Evolutionary conservation across 2,113 vertebrate species (phyloP).

Genomic region (Nettapus auritus): DNA sequence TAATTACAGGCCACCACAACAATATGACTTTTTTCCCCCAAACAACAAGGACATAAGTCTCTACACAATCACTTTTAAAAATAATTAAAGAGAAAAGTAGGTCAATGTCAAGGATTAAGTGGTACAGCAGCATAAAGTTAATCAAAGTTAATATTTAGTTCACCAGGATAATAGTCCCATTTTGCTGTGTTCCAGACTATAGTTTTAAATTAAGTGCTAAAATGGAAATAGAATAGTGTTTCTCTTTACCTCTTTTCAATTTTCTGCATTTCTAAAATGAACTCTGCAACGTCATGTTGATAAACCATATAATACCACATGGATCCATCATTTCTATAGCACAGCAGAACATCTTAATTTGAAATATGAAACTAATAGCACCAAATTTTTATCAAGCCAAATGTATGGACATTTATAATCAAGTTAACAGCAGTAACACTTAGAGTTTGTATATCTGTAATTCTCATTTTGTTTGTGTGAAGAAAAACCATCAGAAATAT

Average conservation of each 20-base stretch:
- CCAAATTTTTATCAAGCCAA: neutral
- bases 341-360: neutral
- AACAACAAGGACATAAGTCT: conserved; percentile 59
- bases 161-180: neutral
- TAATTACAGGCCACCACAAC: conserved; percentile 23
- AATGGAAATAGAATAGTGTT: neutral
- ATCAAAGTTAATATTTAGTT: conserved; percentile 53
- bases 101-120: conserved; percentile 68
- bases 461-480: neutral
- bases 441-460: neutral
- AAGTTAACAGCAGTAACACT: neutral
- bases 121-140: neutral
- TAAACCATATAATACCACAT: neutral
- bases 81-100: conserved; percentile 72
- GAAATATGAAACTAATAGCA: neutral
- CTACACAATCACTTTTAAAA: conserved; percentile 66
- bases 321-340: neutral
- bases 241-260: neutral
- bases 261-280: neutral
- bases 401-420: neutral
- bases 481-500: neutral
- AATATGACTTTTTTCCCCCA: conserved; percentile 7
- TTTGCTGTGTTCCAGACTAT: neutral
- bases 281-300: neutral
- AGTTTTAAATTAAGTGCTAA: conserved; percentile 19